Conservation (phyloP, 2,113 vertebrate genomes). For the Periophthalmus modestus region DNA sequence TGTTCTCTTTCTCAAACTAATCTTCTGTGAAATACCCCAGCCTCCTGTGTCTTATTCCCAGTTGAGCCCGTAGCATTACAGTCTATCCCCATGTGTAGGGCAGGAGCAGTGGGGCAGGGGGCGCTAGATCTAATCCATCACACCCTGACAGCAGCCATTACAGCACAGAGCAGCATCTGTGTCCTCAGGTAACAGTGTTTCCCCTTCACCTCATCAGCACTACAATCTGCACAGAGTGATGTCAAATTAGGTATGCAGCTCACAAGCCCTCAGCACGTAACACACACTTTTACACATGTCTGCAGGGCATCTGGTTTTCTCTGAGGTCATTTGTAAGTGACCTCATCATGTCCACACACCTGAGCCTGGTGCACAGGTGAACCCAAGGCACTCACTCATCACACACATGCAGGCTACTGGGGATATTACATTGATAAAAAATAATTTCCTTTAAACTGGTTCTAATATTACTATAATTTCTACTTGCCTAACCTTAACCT, state of each 20-base stretch:
- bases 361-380: constrained; percentile 35
- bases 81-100: constrained; percentile 45
- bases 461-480: no score
- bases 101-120: constrained; percentile 62
- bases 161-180: constrained; percentile 71
- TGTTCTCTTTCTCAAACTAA: not conserved
- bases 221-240: constrained; percentile 30
- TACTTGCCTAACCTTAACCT: no score
- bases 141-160: constrained; percentile 69
- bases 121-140: constrained; percentile 74
- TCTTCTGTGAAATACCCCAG: constrained; percentile 8
- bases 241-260: constrained; percentile 49
- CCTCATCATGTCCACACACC: constrained; percentile 24
- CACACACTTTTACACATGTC: constrained; percentile 1
- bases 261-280: not conserved
- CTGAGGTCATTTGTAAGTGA: constrained; percentile 1
- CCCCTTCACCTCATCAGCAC: constrained; percentile 54
- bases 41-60: not conserved
- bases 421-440: no score
- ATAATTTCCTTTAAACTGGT: no score
- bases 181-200: constrained; percentile 58
- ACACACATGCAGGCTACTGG: constrained; percentile 4
- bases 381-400: constrained; percentile 14
- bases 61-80: constrained; percentile 23
- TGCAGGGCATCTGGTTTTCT: not conserved